Evolutionary conservation across 2,113 vertebrate genomes (phyloP), one percentile per base, ranked within the genome.

Genomic region (Pachyramphus minor): DNA sequence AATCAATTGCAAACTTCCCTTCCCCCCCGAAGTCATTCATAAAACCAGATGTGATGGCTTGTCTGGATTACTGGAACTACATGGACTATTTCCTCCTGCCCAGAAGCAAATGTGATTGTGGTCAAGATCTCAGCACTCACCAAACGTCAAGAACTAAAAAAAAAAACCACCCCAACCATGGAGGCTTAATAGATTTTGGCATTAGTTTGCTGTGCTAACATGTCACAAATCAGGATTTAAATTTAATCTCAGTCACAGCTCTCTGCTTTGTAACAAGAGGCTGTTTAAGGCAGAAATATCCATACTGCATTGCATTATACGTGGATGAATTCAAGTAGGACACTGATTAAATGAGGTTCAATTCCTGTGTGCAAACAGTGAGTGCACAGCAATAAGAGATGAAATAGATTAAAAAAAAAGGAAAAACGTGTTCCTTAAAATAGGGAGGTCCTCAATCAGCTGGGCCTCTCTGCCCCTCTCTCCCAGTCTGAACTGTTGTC

Each of bases 211-310:
- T 68, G 73, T 58, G 69, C 72, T 96, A 96, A 92, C 76, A 84
- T 90, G 79, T 81, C 8, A 19, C 93, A 96, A 96, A 94, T 89
- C 83, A 90, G 93, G 96, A 96, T 96, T 97, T 93, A 96, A 93
- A 92, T 89, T 95, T 97, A 97, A 97, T 97, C 96, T 83, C 90
- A 96, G 93, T 96, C 95, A 96, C 96, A 92, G 88, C 52, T 95
- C 84, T 93, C 83, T 60, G 84, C 90, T 97, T 96, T 96, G 76
- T 64, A 89, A 77, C 41, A 90, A 88, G 56, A 81, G 45, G 82
- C 60, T 89, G 64, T 77, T 94, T 79, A 82, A 92, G n/a, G 49
- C 59, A 90, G 83, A 93, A 95, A 89, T 50, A 72, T 37, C 83
- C 83, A 84, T 12, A 64, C 60, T 39, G 60, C 52, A 60, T 8